These are phyloP conservation scores for Rhyacichthys aspro DNA, from an alignment of 2,797 vertebrate genomes.

Conservation along the genomic window DNA sequence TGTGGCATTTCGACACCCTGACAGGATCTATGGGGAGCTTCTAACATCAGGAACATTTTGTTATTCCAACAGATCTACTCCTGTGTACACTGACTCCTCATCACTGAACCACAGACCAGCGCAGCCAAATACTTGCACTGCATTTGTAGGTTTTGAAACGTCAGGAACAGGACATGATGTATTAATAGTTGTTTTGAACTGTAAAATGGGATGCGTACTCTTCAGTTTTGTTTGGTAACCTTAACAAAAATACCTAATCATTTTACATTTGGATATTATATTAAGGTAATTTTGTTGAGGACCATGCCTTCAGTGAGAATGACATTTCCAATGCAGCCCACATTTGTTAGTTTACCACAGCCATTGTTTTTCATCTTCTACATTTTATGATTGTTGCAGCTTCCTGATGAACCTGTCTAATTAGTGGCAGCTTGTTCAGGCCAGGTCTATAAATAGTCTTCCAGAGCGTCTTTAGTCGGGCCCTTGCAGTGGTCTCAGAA, in stretches of 20 bases:
- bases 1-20: conserved; percentile 72
- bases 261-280: no score
- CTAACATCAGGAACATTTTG: conserved; percentile 66
- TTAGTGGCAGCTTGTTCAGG: conserved; percentile 61
- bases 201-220: no score
- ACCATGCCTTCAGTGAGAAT: no score
- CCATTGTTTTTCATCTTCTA: neutral
- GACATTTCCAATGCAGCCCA: no score
- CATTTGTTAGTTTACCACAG: neutral
- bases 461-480: conserved; percentile 32
- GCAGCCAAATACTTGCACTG: conserved; percentile 55
- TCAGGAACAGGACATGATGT: neutral
- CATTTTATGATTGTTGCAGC: conserved; percentile 22
- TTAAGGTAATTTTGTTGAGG: no score
- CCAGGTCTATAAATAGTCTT: conserved; percentile 71
- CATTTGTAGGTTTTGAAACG: conserved; percentile 47
- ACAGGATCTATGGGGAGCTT: conserved; percentile 68
- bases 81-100: conserved; percentile 56
- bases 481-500: conserved; percentile 41
- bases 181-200: no score
- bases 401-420: conserved; percentile 55
- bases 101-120: conserved; percentile 55
- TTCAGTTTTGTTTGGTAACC: no score
- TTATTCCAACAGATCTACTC: conserved; percentile 69
- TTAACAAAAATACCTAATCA: no score